phyloP scores from a whole-genome alignment of 2,888 invertebrate genomes.

The Tenthredo mesomela region DNA sequence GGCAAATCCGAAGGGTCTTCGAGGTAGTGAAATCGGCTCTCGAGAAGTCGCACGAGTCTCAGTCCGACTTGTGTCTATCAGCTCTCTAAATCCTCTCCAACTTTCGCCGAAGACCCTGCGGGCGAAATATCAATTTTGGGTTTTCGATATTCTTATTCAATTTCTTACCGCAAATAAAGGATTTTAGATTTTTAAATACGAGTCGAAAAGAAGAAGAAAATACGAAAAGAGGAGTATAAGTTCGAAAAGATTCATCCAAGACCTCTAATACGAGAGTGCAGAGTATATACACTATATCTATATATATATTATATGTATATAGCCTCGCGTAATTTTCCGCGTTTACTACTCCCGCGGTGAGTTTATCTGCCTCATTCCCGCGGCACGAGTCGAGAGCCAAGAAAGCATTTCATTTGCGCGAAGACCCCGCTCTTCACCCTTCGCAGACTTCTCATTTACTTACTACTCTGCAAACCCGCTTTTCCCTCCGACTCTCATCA shows the following conservation, averaged over 20 bases:
- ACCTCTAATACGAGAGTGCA: not conserved
- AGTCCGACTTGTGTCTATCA: not conserved
- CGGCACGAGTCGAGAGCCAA: constrained; percentile 32
- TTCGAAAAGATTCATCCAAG: not conserved
- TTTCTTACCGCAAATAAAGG: not conserved
- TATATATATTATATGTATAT: not conserved
- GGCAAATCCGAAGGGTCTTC: constrained; percentile 71
- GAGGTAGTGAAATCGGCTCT: constrained; percentile 56
- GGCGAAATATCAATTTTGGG: not conserved
- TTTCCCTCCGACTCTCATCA: constrained; percentile 1
- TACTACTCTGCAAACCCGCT: constrained; percentile 13
- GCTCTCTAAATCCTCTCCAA: constrained; percentile 6
- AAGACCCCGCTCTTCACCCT: not conserved
- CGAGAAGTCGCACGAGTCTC: constrained; percentile 9
- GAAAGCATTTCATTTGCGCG: constrained; percentile 47
- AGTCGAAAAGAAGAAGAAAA: not conserved
- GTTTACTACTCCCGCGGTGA: constrained; percentile 36
- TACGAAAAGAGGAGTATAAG: not conserved
- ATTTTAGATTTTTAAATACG: not conserved
- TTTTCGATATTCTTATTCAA: not conserved
- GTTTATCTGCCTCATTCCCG: constrained; percentile 45
- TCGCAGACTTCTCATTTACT: constrained; percentile 46
- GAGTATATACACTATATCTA: not conserved
- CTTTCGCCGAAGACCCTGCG: constrained; percentile 17
- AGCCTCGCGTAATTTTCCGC: constrained; percentile 38